A percentile compares a stretch with the other conserved stretches of the same genome.
Evolutionary conservation across 2,888 invertebrate species (phyloP).

Genomic region (Zygogramma bicolorata): DNA sequence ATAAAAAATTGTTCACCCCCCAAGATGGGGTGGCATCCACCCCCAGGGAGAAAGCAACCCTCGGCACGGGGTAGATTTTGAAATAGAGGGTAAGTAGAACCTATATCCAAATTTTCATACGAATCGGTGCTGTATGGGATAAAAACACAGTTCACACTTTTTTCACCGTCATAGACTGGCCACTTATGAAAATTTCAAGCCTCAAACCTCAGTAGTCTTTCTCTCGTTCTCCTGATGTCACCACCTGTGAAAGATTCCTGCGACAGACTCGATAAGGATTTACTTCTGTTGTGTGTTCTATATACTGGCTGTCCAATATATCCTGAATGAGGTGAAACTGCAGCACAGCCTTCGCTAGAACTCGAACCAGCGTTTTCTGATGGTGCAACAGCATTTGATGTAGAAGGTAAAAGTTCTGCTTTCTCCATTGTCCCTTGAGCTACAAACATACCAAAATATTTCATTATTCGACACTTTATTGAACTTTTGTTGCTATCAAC

Average conservation of each 20-base stretch:
- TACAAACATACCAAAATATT: neutral
- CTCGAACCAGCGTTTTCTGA: conserved; percentile 43
- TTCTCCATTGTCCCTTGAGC: conserved; percentile 52
- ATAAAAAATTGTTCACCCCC: too few species aligned
- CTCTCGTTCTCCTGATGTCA: conserved; percentile 63
- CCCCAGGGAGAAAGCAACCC: too few species aligned
- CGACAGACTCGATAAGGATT: conserved; percentile 59
- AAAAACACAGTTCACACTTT: too few species aligned
- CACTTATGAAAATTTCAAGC: neutral
- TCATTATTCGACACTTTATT: neutral
- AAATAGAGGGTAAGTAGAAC: too few species aligned
- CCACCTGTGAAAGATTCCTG: conserved; percentile 58
- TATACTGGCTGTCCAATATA: conserved; percentile 43
- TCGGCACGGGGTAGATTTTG: too few species aligned
- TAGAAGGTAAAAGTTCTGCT: conserved; percentile 44
- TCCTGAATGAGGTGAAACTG: conserved; percentile 50
- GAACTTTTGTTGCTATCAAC: too few species aligned
- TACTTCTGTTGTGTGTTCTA: conserved; percentile 53
- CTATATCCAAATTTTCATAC: too few species aligned
- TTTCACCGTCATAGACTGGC: too few species aligned
- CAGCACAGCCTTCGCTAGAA: conserved; percentile 49
- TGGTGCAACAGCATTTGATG: conserved; percentile 44
- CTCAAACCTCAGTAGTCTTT: conserved; percentile 62
- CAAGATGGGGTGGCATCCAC: too few species aligned
- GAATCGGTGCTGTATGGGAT: too few species aligned